Evolutionary conservation across 2,797 vertebrate species (phyloP), one percentile per base, ranked within the genome.

Genomic region (Gymnoscopelus microlampas): DNA sequence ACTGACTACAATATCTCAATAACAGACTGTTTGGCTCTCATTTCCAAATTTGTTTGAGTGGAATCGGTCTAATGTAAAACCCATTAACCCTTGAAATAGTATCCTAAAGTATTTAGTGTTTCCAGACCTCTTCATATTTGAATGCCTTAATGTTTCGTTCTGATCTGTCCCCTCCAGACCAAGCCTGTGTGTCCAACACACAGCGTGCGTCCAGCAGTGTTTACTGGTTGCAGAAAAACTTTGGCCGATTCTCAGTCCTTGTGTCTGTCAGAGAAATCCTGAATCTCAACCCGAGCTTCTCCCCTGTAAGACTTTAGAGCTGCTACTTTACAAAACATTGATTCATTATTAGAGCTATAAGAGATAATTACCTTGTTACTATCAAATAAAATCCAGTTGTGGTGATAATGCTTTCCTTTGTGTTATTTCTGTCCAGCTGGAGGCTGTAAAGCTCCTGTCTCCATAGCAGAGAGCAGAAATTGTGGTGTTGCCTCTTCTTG

Each of bases 181-280:
- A 63, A 14, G 78, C 59, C 49, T 94, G 92, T 66, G 66, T 77
- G 51, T 81, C 74, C 0, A 86, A 78, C 63, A 19, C 19, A 19
- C 19, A 19, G 19, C 19, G 19, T 19, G 1, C 1, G 19, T 19
- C 19, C 19, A 56, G 54, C 87, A 92, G 87, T 13, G 61, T 57
- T 14, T 73, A 79, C 23, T 93, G 91, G 91, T 65, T 93, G 14
- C 9, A 19, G 39, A 66, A 56, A 39, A 92, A 91, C 54, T 63
- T 92, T 12, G 92, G 90, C 4, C 81, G 77, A 2, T 94, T 93
- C 76, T 90, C 90, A 4, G 0, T 0, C 2, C 2, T 88, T 2
- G 1, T 91, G 61, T 29, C 85, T 7, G 7, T 92, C 15, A 19
- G 14, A 12, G 32, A 85, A 3, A 56, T 94, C 12, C 15, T 91